phyloP scores from a whole-genome alignment of 2,113 vertebrate genomes.

The Spilogale gracilis region DNA sequence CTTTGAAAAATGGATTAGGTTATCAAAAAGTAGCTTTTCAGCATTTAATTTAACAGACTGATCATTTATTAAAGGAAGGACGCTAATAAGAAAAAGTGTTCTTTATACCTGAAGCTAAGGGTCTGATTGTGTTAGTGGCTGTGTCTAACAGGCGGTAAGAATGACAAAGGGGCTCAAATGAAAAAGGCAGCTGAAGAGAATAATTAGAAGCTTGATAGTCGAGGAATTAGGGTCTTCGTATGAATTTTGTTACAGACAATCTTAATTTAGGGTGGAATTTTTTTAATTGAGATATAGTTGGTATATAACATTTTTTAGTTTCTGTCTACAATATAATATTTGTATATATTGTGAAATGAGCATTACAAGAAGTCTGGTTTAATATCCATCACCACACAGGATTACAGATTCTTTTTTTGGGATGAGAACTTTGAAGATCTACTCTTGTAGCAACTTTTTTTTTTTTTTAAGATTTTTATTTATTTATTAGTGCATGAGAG shows the following conservation, averaged over 20 bases:
- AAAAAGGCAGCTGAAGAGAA: not conserved
- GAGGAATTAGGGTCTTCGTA: not conserved
- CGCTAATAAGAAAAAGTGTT: not conserved
- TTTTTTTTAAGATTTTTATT: not conserved
- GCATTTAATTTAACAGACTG: not conserved
- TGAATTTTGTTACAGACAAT: not conserved
- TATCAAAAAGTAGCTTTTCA: constrained; percentile 21
- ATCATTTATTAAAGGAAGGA: not conserved
- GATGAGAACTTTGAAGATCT: not conserved
- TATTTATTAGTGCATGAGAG: not conserved
- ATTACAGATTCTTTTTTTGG: not conserved
- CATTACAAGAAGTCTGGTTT: not conserved
- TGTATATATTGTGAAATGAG: not conserved
- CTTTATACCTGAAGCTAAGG: not conserved
- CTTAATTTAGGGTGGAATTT: not conserved
- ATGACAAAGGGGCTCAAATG: not conserved
- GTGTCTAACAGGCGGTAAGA: not conserved
- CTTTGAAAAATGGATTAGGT: not conserved
- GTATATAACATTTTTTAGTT: not conserved
- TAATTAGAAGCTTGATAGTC: too few species aligned
- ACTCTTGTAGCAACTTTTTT: not conserved
- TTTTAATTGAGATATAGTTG: not conserved
- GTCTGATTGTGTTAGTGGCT: not conserved
- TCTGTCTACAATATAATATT: not conserved
- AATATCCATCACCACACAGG: not conserved